These are phyloP conservation scores for Mesoligia furuncula DNA, from an alignment of 2,888 invertebrate genomes.

Conservation along the genomic window DNA sequence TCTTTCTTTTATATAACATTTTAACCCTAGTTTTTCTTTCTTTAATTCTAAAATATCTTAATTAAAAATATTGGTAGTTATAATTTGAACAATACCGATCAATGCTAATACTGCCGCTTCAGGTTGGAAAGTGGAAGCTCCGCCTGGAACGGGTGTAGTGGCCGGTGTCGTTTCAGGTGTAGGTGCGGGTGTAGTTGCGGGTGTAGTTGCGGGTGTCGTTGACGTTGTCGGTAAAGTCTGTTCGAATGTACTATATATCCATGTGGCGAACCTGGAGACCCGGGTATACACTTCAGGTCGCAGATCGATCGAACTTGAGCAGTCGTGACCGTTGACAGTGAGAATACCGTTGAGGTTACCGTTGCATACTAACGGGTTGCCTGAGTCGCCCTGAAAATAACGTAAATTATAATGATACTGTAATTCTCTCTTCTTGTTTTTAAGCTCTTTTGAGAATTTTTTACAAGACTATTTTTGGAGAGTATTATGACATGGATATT, in stretches of 20 bases:
- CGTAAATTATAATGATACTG: background rate
- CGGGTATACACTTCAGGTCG: slow-evolving; percentile 32
- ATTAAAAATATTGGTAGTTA: slow-evolving; percentile 1
- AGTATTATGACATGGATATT: no score
- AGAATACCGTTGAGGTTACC: slow-evolving; percentile 26
- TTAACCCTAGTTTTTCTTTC: no score
- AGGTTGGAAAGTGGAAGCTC: slow-evolving; percentile 34
- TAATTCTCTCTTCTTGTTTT: background rate
- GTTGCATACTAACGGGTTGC: slow-evolving; percentile 35
- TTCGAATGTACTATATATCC: no score
- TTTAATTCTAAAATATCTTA: background rate
- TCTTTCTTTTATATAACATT: no score
- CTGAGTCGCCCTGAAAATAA: slow-evolving; percentile 35
- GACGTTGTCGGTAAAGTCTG: no score
- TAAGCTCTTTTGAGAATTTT: background rate
- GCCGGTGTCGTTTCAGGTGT: no score
- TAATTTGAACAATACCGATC: slow-evolving; percentile 30
- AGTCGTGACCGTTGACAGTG: background rate
- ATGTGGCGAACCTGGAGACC: slow-evolving; percentile 1
- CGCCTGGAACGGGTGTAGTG: no score
- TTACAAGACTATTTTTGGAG: no score
- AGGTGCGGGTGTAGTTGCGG: no score
- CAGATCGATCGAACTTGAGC: fast-evolving
- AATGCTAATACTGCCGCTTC: slow-evolving; percentile 5
- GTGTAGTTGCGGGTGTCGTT: no score